Conservation (phyloP, 2,888 invertebrate genomes). For the Carpatolechia fugitivella region DNA sequence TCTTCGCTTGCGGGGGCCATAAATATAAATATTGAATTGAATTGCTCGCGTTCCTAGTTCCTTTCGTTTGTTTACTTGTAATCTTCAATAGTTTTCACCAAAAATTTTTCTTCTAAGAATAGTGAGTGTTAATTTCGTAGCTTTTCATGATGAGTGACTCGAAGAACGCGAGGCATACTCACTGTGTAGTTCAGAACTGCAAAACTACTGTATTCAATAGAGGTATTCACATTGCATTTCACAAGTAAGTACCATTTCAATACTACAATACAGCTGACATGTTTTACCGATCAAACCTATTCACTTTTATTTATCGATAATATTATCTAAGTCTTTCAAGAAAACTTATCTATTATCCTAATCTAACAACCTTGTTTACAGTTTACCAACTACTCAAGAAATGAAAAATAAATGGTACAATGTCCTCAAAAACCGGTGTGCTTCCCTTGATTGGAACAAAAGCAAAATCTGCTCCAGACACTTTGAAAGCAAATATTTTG, state of each 20-base stretch:
- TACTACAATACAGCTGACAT: too few species aligned
- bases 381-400: constrained; percentile 52
- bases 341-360: neutral
- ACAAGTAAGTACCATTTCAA: constrained; percentile 45
- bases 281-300: too few species aligned
- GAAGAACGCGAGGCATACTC: constrained; percentile 44
- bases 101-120: too few species aligned
- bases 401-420: constrained; percentile 63
- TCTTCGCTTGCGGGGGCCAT: too few species aligned
- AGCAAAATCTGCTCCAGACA: constrained; percentile 66
- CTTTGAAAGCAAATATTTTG: constrained; percentile 61
- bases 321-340: too few species aligned
- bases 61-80: too few species aligned
- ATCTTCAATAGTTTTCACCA: too few species aligned
- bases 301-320: too few species aligned
- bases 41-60: too few species aligned
- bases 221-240: constrained; percentile 49
- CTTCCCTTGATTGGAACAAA: constrained; percentile 54
- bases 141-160: neutral
- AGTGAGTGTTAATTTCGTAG: too few species aligned
- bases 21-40: too few species aligned
- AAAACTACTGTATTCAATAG: constrained; percentile 56
- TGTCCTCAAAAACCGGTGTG: constrained; percentile 53
- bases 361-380: constrained; percentile 29
- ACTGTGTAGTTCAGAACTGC: constrained; percentile 58